Evolutionary conservation across 2,888 invertebrate species (phyloP).

Genomic region (Drosophila pseudotakahashii): DNA sequence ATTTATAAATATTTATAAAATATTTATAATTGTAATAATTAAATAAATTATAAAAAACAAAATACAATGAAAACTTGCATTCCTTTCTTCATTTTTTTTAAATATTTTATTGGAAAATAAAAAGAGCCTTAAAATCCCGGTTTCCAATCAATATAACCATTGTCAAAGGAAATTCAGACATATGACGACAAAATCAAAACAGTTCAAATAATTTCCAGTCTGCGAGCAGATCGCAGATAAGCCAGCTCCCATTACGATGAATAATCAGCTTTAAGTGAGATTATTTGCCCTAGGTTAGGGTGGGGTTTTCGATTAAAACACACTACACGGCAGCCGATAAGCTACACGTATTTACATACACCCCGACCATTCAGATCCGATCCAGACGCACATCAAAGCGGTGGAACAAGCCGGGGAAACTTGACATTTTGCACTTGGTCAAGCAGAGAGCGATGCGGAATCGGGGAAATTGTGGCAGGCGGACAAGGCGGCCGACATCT

Average conservation of each 20-base stretch:
- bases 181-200: constrained; percentile 13
- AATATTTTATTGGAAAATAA: neutral
- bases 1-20: too few species aligned
- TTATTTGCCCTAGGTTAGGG: constrained; percentile 46
- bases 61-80: neutral
- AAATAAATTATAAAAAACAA: neutral
- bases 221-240: constrained; percentile 14
- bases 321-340: constrained; percentile 55
- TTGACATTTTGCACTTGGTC: constrained; percentile 78
- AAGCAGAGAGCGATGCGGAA: constrained; percentile 57
- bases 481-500: constrained; percentile 37
- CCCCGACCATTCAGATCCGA: constrained; percentile 24
- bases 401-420: constrained; percentile 51
- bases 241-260: constrained; percentile 15
- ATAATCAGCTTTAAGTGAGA: constrained; percentile 35
- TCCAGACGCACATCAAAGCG: constrained; percentile 31
- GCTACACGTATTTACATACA: constrained; percentile 71
- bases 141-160: neutral
- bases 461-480: constrained; percentile 33
- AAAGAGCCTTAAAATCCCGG: neutral
- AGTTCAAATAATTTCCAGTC: constrained; percentile 27
- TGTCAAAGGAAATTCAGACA: constrained; percentile 8
- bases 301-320: constrained; percentile 68
- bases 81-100: too few species aligned
- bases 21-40: too few species aligned